Conservation (phyloP, 2,888 invertebrate genomes). For the Pachymerium ferrugineum region DNA sequence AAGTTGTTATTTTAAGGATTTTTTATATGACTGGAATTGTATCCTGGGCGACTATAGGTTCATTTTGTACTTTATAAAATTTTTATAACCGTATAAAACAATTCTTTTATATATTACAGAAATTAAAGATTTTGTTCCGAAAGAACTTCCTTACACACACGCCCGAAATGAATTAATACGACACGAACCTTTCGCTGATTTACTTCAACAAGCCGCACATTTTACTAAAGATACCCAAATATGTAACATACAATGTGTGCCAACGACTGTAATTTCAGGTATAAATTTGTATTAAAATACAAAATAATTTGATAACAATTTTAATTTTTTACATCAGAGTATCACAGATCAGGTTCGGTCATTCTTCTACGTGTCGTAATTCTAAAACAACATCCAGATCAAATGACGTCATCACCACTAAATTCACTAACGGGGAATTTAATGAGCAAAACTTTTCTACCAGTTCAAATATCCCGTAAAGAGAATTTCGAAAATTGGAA, state of each 20-base stretch:
- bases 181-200: neutral
- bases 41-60: neutral
- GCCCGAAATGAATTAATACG: neutral
- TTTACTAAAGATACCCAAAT: neutral
- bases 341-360: neutral
- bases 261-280: neutral
- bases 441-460: slow-evolving; percentile 32
- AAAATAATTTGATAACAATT: neutral
- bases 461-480: slow-evolving; percentile 29
- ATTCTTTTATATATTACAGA: neutral
- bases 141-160: neutral
- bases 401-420: no score
- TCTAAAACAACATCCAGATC: neutral
- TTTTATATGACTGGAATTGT: neutral
- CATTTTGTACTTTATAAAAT: neutral
- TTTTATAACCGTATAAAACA: no score
- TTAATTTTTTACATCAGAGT: neutral
- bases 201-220: neutral
- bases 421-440: no score
- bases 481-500: no score
- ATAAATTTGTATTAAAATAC: neutral
- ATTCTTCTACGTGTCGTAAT: neutral
- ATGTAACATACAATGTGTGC: neutral
- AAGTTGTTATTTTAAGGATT: neutral
- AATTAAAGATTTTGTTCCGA: neutral